Evolutionary conservation across 1,140 invertebrate species (phyloP).

Genomic region (Eriosoma lanigerum): DNA sequence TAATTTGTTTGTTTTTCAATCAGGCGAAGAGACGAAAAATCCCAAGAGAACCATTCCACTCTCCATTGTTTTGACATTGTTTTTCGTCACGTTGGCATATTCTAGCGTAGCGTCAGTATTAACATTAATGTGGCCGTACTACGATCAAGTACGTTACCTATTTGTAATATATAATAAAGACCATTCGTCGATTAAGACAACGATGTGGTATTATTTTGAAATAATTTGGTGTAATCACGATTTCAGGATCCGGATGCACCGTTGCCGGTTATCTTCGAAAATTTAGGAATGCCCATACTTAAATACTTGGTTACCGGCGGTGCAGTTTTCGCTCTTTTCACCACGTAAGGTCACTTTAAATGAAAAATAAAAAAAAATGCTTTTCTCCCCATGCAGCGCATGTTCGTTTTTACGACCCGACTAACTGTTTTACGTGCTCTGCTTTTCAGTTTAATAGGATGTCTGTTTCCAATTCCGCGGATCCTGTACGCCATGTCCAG

Average conservation of each 20-base stretch:
- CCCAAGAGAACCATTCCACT: conserved; percentile 87
- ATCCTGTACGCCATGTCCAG: conserved; percentile 86
- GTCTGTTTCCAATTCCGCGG: conserved; percentile 79
- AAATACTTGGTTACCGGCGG: conserved; percentile 85
- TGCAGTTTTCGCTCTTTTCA: conserved; percentile 68
- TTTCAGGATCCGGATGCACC: conserved; percentile 75
- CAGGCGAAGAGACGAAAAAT: conserved; percentile 68
- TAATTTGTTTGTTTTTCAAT: too few relatives aligned
- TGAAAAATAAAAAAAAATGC: background rate
- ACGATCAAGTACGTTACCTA: conserved; percentile 62
- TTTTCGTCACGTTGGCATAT: conserved; percentile 82
- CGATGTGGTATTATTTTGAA: too few relatives aligned
- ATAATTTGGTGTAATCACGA: background rate
- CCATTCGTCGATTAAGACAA: too few relatives aligned
- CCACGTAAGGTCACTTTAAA: conserved; percentile 54
- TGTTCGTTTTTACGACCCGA: background rate
- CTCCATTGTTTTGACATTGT: conserved; percentile 79
- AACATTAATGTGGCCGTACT: conserved; percentile 89
- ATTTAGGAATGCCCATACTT: conserved; percentile 72
- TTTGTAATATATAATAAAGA: too few relatives aligned
- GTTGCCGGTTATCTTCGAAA: conserved; percentile 78
- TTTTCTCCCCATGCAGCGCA: background rate
- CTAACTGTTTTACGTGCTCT: background rate
- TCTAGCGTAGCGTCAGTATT: conserved; percentile 83
- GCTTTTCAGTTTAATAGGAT: conserved; percentile 68